These are phyloP conservation scores for Acrocephalus kingi DNA, from an alignment of 2,113 vertebrate genomes.

Conservation along the genomic window DNA sequence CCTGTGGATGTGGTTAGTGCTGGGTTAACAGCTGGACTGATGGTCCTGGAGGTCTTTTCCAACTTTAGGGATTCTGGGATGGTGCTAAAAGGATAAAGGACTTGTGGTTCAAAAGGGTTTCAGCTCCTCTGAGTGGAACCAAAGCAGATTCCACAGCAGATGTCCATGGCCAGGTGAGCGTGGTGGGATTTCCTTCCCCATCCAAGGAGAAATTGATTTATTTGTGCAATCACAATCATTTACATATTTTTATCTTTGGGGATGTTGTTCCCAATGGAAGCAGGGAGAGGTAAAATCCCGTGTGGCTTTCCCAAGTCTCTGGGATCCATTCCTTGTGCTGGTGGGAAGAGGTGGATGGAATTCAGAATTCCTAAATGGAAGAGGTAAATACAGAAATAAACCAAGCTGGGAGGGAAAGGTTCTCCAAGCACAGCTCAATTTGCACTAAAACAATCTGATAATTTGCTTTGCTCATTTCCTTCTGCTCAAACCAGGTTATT, in stretches of 20 bases:
- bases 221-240: neutral
- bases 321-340: neutral
- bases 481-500: neutral
- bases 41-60: neutral
- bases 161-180: rapidly evolving
- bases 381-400: neutral
- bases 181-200: neutral
- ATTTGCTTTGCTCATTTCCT: neutral
- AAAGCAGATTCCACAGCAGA: neutral
- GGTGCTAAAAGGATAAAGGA: neutral
- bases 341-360: neutral
- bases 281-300: neutral
- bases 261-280: neutral
- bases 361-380: neutral
- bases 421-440: neutral
- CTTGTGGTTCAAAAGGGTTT: rapidly evolving
- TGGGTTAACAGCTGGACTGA: neutral
- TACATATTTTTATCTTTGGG: rapidly evolving
- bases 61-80: neutral
- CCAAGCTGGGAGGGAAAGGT: neutral
- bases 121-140: neutral
- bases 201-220: neutral
- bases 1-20: neutral
- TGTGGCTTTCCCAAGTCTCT: rapidly evolving
- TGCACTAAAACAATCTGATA: neutral